These are phyloP conservation scores for Misgurnus mizolepis DNA, from an alignment of 2,113 vertebrate genomes.

Conservation along the genomic window DNA sequence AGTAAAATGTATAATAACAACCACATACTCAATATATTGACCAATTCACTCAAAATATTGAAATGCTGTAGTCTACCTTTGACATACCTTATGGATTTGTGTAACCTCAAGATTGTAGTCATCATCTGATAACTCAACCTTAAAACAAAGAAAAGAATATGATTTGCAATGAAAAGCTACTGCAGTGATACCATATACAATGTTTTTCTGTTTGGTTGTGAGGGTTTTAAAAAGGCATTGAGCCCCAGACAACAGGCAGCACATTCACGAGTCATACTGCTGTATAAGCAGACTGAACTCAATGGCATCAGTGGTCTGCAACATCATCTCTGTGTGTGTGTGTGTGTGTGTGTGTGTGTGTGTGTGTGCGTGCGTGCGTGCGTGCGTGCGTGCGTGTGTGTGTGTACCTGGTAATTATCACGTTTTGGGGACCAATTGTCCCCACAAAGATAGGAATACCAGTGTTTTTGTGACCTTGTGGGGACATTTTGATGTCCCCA, in stretches of 20 bases:
- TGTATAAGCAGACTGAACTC: constrained; percentile 34
- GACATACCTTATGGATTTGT: constrained; percentile 70
- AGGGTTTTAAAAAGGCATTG: constrained; percentile 28
- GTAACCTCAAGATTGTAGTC: constrained; percentile 70
- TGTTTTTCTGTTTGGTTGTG: constrained; percentile 30
- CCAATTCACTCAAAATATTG: not conserved
- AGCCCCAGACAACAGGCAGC: constrained; percentile 48
- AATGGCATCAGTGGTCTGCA: constrained; percentile 32
- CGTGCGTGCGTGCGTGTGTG: no score
- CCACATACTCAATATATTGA: not conserved
- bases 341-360: no score
- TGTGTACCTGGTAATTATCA: no score
- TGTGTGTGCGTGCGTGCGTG: no score
- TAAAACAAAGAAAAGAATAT: constrained; percentile 8
- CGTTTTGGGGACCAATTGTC: no score
- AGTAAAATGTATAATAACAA: no score
- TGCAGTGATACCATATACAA: not conserved
- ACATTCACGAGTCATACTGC: constrained; percentile 52
- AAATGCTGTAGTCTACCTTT: not conserved
- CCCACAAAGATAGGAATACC: no score
- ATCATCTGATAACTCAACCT: constrained; percentile 70
- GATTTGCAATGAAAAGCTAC: no score
- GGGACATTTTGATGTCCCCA: no score
- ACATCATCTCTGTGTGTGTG: constrained; percentile 33
- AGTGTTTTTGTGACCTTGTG: no score